These are phyloP conservation scores for Carcina quercana DNA, from an alignment of 2,888 invertebrate species.

Conservation along the genomic window DNA sequence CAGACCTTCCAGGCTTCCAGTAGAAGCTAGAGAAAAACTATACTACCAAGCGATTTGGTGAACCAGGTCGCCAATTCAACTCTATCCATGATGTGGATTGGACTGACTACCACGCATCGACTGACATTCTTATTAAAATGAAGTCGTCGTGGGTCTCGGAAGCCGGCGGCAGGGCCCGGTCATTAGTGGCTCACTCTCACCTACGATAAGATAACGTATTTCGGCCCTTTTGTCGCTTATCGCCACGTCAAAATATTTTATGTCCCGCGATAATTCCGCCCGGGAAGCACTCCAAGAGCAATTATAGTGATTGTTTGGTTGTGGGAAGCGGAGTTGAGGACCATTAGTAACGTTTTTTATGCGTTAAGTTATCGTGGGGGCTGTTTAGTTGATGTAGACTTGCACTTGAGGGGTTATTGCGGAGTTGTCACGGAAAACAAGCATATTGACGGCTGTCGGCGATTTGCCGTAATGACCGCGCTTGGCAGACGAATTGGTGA, in stretches of 20 bases:
- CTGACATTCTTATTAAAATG: slow-evolving; percentile 26
- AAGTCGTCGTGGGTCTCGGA: slow-evolving; percentile 47
- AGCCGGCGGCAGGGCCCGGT: slow-evolving; percentile 36
- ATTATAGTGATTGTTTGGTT: slow-evolving; percentile 37
- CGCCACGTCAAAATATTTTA: slow-evolving; percentile 66
- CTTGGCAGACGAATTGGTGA: no score
- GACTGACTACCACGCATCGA: background rate
- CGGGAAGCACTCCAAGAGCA: slow-evolving; percentile 19
- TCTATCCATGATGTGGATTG: no score
- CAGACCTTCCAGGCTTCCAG: no score
- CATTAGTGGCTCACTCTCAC: slow-evolving; percentile 55
- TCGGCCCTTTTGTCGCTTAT: slow-evolving; percentile 60
- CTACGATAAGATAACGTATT: slow-evolving; percentile 57
- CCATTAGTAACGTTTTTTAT: background rate
- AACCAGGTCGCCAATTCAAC: no score
- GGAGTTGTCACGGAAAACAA: no score
- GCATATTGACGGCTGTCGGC: no score
- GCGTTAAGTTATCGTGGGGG: slow-evolving; percentile 1
- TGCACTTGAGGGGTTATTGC: background rate
- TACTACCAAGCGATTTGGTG: no score
- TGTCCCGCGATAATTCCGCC: slow-evolving; percentile 45
- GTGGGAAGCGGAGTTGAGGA: slow-evolving; percentile 21
- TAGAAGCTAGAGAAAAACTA: no score
- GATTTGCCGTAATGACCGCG: no score
- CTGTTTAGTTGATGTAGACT: background rate